Evolutionary conservation across 2,113 vertebrate genomes (phyloP), one percentile per base, ranked within the genome.

Genomic region (Microcebus lehilahytsara): DNA sequence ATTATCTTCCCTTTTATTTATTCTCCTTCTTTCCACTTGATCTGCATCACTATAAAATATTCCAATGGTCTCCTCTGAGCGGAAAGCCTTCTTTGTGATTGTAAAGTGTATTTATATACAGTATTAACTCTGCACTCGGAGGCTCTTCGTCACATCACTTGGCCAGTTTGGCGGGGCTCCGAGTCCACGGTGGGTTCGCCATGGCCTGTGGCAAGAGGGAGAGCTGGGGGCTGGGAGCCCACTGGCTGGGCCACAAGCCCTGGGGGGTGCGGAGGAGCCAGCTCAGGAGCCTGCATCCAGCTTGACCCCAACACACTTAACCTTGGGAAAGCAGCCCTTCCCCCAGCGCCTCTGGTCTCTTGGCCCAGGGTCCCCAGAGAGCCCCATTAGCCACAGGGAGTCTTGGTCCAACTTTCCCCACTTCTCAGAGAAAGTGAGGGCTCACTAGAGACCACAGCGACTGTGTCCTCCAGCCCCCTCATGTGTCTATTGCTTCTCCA

Each of bases 11-110:
- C 98, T 98, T 98, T 98, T 99, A 98, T 99, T 98, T 98, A 99
- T 98, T 98, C 98, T 98, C 98, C 98, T 98, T 98, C 98, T 98
- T 98, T 98, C 98, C 98, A 98, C 98, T 98, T 89, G 98, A 98
- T 99, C 98, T 99, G 98, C 99, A 98, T 99, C 98, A 97, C 98
- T 96, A 98, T 99, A 99, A 99, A 99, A 98, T 98, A 99, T 98
- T 98, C 98, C 98, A 90, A 97, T 96, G 97, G 98, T 46, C 97
- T 98, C 96, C 96, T 98, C 97, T 96, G 98, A 97, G 97, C 96
- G 92, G 97, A 19, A 84, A 98, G 98, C 98, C 98, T 98, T 98
- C 96, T 51, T 97, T 71, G 67, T 77, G 97, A 98, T 89, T 98
- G 98, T 98, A 98, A 98, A 98, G 98, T 80, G 95, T 98, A 98